Percentiles rank a stretch among this genome's conserved stretches.
These are phyloP conservation scores for Chrysomela aeneicollis DNA, from an alignment of 2,888 invertebrate genomes.

Conservation along the genomic window DNA sequence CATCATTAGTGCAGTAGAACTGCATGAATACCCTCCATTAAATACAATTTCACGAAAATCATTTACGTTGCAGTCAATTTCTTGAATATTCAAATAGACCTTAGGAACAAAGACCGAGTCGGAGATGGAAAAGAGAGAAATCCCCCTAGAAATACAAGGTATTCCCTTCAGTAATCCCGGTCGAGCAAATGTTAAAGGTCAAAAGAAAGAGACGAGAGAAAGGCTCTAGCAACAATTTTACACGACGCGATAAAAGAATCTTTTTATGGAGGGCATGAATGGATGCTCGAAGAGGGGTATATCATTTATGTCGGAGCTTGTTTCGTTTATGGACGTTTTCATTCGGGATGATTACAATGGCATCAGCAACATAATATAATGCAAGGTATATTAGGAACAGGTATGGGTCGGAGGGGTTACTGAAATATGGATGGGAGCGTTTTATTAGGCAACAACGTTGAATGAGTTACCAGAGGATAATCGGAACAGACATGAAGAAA, in stretches of 20 bases:
- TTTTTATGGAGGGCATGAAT: constrained; percentile 32
- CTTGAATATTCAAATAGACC: constrained; percentile 26
- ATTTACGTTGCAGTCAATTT: constrained; percentile 26
- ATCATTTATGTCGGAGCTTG: constrained; percentile 28
- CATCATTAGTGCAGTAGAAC: constrained; percentile 17
- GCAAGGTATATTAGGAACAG: not conserved
- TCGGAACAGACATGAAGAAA: too few relatives aligned
- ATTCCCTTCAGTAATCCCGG: constrained; percentile 28
- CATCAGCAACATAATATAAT: not conserved
- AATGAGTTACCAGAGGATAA: too few relatives aligned
- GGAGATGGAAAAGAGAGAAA: constrained; percentile 15
- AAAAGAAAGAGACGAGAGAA: constrained; percentile 29
- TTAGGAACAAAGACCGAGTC: constrained; percentile 16
- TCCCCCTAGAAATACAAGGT: constrained; percentile 20
- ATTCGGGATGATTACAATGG: constrained; percentile 5
- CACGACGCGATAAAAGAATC: constrained; percentile 36
- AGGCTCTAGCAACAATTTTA: constrained; percentile 29
- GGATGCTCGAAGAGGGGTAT: constrained; percentile 12
- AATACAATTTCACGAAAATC: constrained; percentile 15
- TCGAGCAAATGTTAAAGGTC: constrained; percentile 31
- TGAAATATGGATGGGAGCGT: too few relatives aligned
- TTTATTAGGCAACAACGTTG: too few relatives aligned
- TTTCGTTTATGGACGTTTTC: constrained; percentile 7
- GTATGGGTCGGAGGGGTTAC: not conserved
- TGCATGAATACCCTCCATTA: constrained; percentile 6